These are phyloP conservation scores for Hofmannophila pseudospretella DNA, from an alignment of 2,888 invertebrate genomes.

Conservation along the genomic window DNA sequence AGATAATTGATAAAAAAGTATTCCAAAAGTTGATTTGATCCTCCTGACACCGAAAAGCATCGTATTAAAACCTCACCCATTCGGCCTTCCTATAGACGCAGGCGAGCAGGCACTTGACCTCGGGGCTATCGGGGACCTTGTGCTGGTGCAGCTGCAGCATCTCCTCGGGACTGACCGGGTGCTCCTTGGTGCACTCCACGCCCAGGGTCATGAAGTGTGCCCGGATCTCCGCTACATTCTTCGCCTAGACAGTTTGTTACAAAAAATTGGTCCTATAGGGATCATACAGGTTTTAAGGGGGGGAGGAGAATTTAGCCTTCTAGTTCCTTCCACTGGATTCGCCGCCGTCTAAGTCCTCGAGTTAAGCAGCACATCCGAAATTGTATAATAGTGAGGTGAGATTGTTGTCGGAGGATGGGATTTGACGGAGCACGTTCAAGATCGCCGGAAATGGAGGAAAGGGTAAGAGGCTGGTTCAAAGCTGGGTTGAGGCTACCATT, in stretches of 20 bases:
- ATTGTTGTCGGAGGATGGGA: too few species aligned
- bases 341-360: too few species aligned
- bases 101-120: conserved; percentile 63
- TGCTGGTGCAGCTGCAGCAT: conserved; percentile 47
- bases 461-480: too few species aligned
- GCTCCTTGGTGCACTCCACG: conserved; percentile 45
- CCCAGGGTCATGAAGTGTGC: conserved; percentile 46
- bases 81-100: conserved; percentile 61
- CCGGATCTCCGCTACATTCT: conserved; percentile 46
- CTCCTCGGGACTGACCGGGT: conserved; percentile 41
- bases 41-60: too few species aligned
- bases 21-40: too few species aligned
- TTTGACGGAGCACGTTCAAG: too few species aligned
- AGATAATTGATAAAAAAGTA: too few species aligned
- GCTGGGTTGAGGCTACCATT: too few species aligned
- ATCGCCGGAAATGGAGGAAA: too few species aligned
- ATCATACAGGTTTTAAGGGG: background rate
- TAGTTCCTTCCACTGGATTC: too few species aligned
- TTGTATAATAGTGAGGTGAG: too few species aligned
- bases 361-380: too few species aligned
- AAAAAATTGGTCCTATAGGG: background rate
- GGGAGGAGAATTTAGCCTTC: background rate
- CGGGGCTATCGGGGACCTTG: conserved; percentile 48
- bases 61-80: conserved; percentile 66
- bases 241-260: conserved; percentile 29